Percentiles rank a stretch among this genome's conserved stretches.
phyloP scores from a whole-genome alignment of 2,888 invertebrate genomes.

The Byasa hedistus region DNA sequence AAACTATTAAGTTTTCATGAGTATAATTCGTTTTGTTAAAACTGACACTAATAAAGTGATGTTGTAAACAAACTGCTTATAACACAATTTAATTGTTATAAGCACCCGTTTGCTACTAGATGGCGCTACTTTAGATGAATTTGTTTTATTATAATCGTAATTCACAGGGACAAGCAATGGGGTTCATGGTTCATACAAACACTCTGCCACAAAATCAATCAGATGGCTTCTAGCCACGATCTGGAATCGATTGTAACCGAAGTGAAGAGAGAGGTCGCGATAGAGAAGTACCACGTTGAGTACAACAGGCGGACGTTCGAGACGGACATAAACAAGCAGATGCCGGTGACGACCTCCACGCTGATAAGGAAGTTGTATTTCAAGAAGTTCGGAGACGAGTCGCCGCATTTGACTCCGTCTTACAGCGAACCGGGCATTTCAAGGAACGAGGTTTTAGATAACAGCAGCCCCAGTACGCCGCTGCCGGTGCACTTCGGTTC shows the following conservation, averaged over 20 bases:
- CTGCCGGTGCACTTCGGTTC: conserved; percentile 42
- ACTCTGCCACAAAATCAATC: conserved; percentile 55
- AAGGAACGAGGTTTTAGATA: conserved; percentile 41
- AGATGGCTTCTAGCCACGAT: conserved; percentile 47
- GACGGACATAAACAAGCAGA: conserved; percentile 53
- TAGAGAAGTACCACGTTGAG: conserved; percentile 47
- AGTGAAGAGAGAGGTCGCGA: conserved; percentile 59
- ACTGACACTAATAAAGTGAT: too few relatives aligned
- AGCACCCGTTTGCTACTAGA: too few relatives aligned
- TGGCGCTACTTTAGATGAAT: too few relatives aligned
- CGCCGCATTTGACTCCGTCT: conserved; percentile 13
- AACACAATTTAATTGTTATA: too few relatives aligned
- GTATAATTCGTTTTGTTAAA: too few relatives aligned
- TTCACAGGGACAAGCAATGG: conserved; percentile 43
- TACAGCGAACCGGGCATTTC: conserved; percentile 25
- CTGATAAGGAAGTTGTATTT: conserved; percentile 57
- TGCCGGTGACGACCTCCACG: conserved; percentile 53
- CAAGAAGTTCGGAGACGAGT: conserved; percentile 41
- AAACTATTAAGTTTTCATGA: too few relatives aligned
- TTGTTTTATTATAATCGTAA: not conserved
- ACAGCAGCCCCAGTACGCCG: conserved; percentile 38
- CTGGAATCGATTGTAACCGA: conserved; percentile 60
- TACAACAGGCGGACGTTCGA: conserved; percentile 46
- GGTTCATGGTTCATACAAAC: conserved; percentile 70
- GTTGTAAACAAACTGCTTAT: too few relatives aligned